Evolutionary conservation across 2,797 vertebrate species (phyloP), one percentile per base, ranked within the genome.

Genomic region (Darevskia mixta): DNA sequence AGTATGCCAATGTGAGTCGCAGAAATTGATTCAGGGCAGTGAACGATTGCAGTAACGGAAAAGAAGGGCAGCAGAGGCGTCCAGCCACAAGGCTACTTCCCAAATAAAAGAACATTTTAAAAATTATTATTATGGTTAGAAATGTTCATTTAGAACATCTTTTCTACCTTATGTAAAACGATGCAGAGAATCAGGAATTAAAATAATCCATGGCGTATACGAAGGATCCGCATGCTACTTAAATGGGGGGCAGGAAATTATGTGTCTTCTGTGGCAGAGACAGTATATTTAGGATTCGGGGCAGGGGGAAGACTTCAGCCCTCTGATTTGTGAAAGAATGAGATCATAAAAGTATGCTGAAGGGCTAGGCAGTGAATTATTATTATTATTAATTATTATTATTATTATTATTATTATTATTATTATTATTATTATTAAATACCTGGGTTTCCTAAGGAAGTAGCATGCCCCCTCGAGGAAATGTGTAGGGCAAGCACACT

Each of bases 21-120:
- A 95, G 96, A 96, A 96, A 97, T 96, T 94, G 43, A 97, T 97
- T 92, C 86, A 86, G 94, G 92, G 95, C 94, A 88, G 89, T 87
- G 90, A 96, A 95, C 89, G 90, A 94, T 88, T 88, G 91, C 94
- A 95, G 90, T 94, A 94, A 95, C 95, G 95, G 91, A 15, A 78
- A 92, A 85, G 71, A 81, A 87, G 91, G 13, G 94, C 96, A 96
- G 97, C 97, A 97, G 97, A 96, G 96, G 90, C 95, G 93, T 94
- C 95, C 89, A 93, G 93, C 90, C 91, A 90, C 86, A 90, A 89
- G 91, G 89, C 90, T 89, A 35, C 89, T 85, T 91, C 82, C 35
- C 87, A 86, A 88, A 88, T 76, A 10, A 86, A 88, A 88, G 69
- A 13, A 49, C 29, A 72, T 55, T 23, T 49, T 8, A 35, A 8